Base-by-base conservation (phyloP, 2,797 vertebrate species). In the Lepilemur septentrionalis region DNA sequence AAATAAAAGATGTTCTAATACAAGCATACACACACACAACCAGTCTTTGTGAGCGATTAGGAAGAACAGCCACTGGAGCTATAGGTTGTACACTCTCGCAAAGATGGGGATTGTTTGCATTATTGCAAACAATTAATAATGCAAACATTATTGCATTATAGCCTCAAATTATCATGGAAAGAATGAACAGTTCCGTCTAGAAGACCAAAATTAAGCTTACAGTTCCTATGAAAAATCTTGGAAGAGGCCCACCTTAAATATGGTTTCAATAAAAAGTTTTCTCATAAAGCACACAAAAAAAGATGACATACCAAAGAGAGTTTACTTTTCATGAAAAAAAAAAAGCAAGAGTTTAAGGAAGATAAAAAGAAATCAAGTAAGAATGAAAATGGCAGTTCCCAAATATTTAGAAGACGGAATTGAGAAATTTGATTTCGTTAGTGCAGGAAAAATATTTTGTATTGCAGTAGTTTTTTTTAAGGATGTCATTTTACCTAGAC, bases 251-350 rank as follows among this genome's bases (percentile, higher is more conserved):
- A 2, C n/a, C 25, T n/a, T 22, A 46, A 91, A 72, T 61, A 73
- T 95, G 93, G 73, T 89, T 97, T 79, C 89, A 82, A 89, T 94
- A 61, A 90, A 35, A 32, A 18, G 4, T 41, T 32, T 87, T 69
- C 85, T 87, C 65, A 7, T 9, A 83, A 89, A 92, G 80, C 87
- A 85, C 50, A 59, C 46, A n/a, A 17, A 84, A 14, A 48, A 76
- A 65, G 94, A 85, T 52, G 87, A 67, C 46, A 57, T 25, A 55
- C 30, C 50, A 65, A 48, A 72, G 46, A 46, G 69, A 46, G 46
- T 93, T 72, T 20, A 70, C 65, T 84, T 83, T 70, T 50, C 82
- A 11, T 50, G 50, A 30, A 43, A 32, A 73, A 55, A 41, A 48
- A 85, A 30, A 17, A 35, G 25, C 12, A 65, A 76, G 57, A 57